A percentile compares a stretch with the other conserved stretches of the same genome.
Conservation (phyloP, 2,888 invertebrate genomes). For the Spisula solida region DNA sequence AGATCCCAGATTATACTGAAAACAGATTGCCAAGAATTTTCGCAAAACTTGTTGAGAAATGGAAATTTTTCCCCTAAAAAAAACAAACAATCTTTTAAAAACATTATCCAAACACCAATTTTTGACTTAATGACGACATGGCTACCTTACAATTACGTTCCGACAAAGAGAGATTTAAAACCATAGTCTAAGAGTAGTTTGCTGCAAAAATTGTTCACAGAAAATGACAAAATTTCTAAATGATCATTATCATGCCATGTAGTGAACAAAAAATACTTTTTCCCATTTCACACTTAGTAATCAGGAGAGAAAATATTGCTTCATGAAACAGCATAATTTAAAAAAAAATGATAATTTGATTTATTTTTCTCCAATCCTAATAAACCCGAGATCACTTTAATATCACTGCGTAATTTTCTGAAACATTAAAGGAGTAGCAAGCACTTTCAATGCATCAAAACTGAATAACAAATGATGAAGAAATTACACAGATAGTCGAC, state of each 20-base stretch:
- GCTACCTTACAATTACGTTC: neutral
- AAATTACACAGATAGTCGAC: constrained; percentile 1
- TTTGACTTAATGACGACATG: neutral
- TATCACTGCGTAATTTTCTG: neutral
- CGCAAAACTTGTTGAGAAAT: too few relatives aligned
- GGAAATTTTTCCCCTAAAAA: neutral
- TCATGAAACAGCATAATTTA: neutral
- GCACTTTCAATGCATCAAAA: constrained; percentile 1
- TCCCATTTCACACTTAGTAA: constrained; percentile 8
- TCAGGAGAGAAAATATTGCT: constrained; percentile 13
- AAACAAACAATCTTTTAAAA: neutral
- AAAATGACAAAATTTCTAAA: neutral
- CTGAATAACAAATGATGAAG: neutral
- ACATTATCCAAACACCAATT: neutral
- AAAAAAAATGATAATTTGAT: constrained; percentile 8
- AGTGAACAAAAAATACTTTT: neutral
- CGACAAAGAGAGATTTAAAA: neutral
- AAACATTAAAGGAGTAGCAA: constrained; percentile 1
- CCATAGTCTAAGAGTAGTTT: neutral
- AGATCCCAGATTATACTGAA: too few relatives aligned
- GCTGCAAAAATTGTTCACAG: neutral
- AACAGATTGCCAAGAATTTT: too few relatives aligned
- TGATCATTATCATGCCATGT: neutral
- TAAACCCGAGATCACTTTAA: neutral
- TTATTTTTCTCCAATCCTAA: neutral